These are phyloP conservation scores for Chloromyia formosa DNA, from an alignment of 2,888 invertebrate genomes.

Conservation along the genomic window DNA sequence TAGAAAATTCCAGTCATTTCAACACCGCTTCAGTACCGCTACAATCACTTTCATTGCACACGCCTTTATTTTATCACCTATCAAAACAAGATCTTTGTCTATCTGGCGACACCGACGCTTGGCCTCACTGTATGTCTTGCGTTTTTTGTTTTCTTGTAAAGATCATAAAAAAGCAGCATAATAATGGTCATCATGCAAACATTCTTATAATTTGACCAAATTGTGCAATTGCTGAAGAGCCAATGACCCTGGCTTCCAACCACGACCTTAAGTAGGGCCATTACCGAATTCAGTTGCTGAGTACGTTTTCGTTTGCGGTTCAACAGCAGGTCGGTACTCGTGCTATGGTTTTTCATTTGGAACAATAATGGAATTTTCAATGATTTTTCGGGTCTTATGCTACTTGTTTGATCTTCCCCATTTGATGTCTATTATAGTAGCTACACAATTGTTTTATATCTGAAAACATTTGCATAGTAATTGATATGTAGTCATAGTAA, in stretches of 20 bases:
- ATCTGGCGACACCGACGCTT: background rate
- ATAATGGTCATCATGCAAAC: background rate
- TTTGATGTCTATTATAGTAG: background rate
- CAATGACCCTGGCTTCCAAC: conserved; percentile 4
- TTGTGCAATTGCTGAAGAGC: conserved; percentile 1
- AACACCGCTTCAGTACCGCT: background rate
- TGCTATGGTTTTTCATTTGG: background rate
- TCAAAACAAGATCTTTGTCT: background rate
- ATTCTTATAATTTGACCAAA: background rate
- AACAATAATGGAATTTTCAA: background rate
- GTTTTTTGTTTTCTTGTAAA: background rate
- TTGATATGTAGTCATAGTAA: background rate
- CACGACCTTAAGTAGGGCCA: conserved; percentile 8
- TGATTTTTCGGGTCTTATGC: background rate
- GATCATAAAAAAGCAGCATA: background rate
- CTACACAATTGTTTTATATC: background rate
- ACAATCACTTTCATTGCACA: background rate
- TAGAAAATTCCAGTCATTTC: too few species aligned
- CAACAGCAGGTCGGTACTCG: too few species aligned
- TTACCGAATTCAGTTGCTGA: background rate
- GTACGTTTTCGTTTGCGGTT: background rate
- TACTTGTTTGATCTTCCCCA: background rate
- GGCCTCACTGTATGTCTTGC: background rate
- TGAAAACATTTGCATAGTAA: background rate
- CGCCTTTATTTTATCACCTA: background rate